phyloP scores from a whole-genome alignment of 2,888 invertebrate genomes.

The Rhingia campestris region DNA sequence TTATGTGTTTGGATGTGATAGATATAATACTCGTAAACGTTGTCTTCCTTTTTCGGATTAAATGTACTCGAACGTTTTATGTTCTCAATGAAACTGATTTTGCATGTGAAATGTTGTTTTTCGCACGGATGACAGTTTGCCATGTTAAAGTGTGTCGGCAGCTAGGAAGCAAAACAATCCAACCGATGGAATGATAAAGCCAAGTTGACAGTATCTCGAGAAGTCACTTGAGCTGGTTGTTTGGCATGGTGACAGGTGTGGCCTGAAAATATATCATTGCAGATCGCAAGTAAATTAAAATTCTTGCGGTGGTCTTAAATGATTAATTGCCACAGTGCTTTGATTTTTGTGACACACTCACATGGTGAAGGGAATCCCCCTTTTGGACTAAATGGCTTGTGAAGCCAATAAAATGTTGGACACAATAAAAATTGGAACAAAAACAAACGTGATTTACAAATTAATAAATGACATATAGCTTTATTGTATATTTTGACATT shows the following conservation, averaged over 20 bases:
- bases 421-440: too few relatives aligned
- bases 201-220: slow-evolving; percentile 5
- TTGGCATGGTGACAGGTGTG: slow-evolving; percentile 19
- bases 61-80: neutral
- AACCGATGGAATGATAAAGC: neutral
- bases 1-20: slow-evolving; percentile 27
- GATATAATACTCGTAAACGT: slow-evolving; percentile 1
- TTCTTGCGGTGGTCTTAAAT: neutral
- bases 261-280: neutral
- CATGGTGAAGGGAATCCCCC: too few relatives aligned
- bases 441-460: too few relatives aligned
- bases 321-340: neutral
- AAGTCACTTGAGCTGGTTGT: slow-evolving; percentile 10
- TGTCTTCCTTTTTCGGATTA: slow-evolving; percentile 23
- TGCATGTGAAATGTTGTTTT: slow-evolving; percentile 23
- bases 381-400: too few relatives aligned
- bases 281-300: slow-evolving; percentile 10
- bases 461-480: too few relatives aligned
- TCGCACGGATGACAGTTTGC: neutral
- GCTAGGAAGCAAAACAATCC: slow-evolving; percentile 36
- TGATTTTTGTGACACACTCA: neutral
- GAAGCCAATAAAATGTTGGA: too few relatives aligned
- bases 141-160: neutral
- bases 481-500: too few relatives aligned
- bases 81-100: slow-evolving; percentile 21